These are phyloP conservation scores for Zygogramma bicolorata DNA, from an alignment of 2,888 invertebrate genomes.

Conservation along the genomic window DNA sequence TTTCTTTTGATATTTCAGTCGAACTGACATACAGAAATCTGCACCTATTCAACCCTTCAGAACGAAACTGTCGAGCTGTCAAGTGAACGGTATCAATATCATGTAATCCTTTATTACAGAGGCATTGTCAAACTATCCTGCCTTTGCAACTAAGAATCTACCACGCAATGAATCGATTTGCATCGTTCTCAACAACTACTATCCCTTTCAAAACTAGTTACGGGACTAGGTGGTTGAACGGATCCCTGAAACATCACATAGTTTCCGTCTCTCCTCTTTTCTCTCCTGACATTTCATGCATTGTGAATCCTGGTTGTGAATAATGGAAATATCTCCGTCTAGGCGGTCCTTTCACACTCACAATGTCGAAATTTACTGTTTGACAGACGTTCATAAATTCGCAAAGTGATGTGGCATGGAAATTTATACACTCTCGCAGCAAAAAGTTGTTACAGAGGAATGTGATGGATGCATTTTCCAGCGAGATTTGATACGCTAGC, in stretches of 20 bases:
- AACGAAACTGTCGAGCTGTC: too few relatives aligned
- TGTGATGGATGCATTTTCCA: background rate
- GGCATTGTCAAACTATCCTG: too few relatives aligned
- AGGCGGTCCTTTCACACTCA: conserved; percentile 21
- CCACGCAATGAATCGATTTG: too few relatives aligned
- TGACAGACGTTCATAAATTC: conserved; percentile 30
- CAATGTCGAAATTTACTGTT: conserved; percentile 25
- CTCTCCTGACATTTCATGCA: conserved; percentile 24
- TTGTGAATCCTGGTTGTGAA: conserved; percentile 27
- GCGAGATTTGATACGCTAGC: background rate
- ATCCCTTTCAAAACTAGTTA: too few relatives aligned
- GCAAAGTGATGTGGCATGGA: conserved; percentile 1
- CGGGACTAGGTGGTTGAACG: too few relatives aligned
- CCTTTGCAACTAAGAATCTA: too few relatives aligned
- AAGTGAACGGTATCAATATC: too few relatives aligned
- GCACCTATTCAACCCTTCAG: too few relatives aligned
- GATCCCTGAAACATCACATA: conserved; percentile 13
- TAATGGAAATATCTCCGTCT: conserved; percentile 28
- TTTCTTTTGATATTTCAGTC: too few relatives aligned
- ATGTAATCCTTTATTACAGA: too few relatives aligned
- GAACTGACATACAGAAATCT: too few relatives aligned
- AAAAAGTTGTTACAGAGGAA: background rate
- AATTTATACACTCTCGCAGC: conserved; percentile 22
- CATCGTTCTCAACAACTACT: too few relatives aligned
- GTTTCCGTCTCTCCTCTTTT: conserved; percentile 6